Conservation (phyloP, 2,888 invertebrate species). For the Hemicrepidius hirtus region DNA sequence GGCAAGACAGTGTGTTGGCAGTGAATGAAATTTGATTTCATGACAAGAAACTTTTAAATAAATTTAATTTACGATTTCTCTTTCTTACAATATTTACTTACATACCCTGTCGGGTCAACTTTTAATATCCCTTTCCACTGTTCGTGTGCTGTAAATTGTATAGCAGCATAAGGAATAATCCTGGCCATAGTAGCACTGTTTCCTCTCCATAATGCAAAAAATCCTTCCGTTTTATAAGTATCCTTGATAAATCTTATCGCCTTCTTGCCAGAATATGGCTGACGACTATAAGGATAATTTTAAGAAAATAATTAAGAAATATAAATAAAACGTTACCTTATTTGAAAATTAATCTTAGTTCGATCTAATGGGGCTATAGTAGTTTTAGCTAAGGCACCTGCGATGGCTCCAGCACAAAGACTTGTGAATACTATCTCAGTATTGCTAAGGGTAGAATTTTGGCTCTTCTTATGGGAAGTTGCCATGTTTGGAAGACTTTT, state of each 20-base stretch:
- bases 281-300: no score
- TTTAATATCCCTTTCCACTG: conserved; percentile 92
- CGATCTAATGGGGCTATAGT: conserved; percentile 97
- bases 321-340: conserved; percentile 74
- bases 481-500: conserved; percentile 56
- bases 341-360: conserved; percentile 99
- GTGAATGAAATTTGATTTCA: background rate
- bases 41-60: no score
- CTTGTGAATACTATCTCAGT: conserved; percentile 84
- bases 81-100: conserved; percentile 31
- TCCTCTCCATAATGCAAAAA: conserved; percentile 93
- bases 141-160: conserved; percentile 98
- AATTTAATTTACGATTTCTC: background rate
- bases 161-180: conserved; percentile 97
- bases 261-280: conserved; percentile 82
- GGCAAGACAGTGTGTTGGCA: background rate
- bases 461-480: conserved; percentile 50
- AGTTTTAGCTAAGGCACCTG: conserved; percentile 97
- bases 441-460: conserved; percentile 69
- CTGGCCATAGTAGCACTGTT: conserved; percentile 99
- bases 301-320: conserved; percentile 58
- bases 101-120: conserved; percentile 79
- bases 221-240: conserved; percentile 85
- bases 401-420: conserved; percentile 91
- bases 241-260: conserved; percentile 81